Evolutionary conservation across 2,113 vertebrate genomes (phyloP).

Genomic region (Cariama cristata): DNA sequence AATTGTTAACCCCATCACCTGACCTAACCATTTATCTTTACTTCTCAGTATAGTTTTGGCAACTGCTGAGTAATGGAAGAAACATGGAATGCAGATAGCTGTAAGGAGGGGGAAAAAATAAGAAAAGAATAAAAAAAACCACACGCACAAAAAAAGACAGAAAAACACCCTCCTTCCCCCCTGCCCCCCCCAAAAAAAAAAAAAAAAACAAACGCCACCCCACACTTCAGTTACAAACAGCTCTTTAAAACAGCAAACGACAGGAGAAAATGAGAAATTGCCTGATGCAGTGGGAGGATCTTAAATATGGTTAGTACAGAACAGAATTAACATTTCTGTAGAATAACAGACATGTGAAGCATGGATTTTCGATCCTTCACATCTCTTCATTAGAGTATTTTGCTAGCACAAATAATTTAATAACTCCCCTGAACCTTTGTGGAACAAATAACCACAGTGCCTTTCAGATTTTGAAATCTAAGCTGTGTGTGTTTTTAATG

Average conservation of each 20-base stretch:
- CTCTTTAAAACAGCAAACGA: background rate
- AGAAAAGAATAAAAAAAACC: background rate
- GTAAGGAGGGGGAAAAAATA: too few species aligned
- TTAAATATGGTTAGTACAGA: slow-evolving; percentile 19
- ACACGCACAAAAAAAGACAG: background rate
- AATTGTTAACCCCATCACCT: slow-evolving; percentile 70
- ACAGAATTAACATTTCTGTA: background rate
- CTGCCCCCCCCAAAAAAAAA: background rate
- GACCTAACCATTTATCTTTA: slow-evolving; percentile 66
- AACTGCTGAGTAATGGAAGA: slow-evolving; percentile 70
- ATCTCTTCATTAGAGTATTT: background rate
- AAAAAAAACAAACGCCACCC: too few species aligned
- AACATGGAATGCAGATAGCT: slow-evolving; percentile 40
- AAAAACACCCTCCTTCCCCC: background rate
- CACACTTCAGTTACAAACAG: background rate
- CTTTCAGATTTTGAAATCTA: background rate
- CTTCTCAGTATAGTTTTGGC: slow-evolving; percentile 45
- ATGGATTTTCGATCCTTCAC: slow-evolving; percentile 8
- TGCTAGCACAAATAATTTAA: slow-evolving; percentile 15
- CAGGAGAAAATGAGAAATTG: background rate
- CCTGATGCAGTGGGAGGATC: background rate
- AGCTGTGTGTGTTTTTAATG: slow-evolving; percentile 11
- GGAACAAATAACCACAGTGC: background rate
- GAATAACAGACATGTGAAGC: background rate
- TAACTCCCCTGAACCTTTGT: background rate